Evolutionary conservation across 2,888 invertebrate species (phyloP).

Genomic region (Stratiomys singularior): DNA sequence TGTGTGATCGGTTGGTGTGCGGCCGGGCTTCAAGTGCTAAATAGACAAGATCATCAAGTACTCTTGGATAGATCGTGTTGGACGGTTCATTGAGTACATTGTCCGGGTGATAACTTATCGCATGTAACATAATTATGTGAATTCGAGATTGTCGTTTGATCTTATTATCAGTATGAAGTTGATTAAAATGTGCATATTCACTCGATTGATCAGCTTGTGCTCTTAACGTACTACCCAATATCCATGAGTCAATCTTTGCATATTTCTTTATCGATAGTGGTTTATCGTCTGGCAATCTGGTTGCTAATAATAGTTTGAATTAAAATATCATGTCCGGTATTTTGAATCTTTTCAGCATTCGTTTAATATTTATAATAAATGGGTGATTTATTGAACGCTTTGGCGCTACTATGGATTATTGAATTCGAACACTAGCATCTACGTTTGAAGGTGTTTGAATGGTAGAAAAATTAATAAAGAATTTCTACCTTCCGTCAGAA

Average conservation of each 20-base stretch:
- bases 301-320: slow-evolving; percentile 3
- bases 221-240: background rate
- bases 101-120: background rate
- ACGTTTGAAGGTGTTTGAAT: no score
- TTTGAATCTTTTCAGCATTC: background rate
- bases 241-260: background rate
- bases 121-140: background rate
- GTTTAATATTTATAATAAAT: background rate
- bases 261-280: background rate
- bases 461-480: no score
- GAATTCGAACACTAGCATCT: no score
- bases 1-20: background rate
- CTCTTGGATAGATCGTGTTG: no score
- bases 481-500: slow-evolving; percentile 1
- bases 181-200: slow-evolving; percentile 1
- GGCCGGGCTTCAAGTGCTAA: background rate
- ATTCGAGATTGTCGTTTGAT: no score
- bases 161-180: background rate
- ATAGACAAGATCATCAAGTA: background rate
- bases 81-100: background rate
- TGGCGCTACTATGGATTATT: background rate
- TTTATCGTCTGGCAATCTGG: background rate
- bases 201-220: background rate
- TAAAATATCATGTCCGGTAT: slow-evolving; percentile 21
- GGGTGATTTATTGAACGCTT: background rate